A percentile compares a stretch with the other conserved stretches of the same genome.
These are phyloP conservation scores for Eclectus roratus DNA, from an alignment of 2,113 vertebrate species.

Conservation along the genomic window DNA sequence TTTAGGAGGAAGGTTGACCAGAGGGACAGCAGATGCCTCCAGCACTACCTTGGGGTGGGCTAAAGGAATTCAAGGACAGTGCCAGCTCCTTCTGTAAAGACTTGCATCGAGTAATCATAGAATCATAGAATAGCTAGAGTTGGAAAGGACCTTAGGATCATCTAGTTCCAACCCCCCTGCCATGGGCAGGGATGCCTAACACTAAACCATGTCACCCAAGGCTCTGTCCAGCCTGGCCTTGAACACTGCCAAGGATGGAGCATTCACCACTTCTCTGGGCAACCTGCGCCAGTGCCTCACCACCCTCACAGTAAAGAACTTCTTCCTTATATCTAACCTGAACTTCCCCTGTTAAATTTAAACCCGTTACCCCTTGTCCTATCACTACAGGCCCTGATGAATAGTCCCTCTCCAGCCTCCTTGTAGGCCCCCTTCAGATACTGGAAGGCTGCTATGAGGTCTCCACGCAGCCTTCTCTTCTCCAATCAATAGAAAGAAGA, in stretches of 20 bases:
- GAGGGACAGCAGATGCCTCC: neutral
- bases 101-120: neutral
- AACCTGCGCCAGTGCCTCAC: neutral
- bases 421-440: neutral
- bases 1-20: neutral
- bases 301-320: neutral
- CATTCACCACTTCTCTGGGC: neutral
- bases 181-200: neutral
- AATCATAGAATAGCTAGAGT: neutral
- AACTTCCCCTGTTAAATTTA: neutral
- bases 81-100: neutral
- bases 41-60: neutral
- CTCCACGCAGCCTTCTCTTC: neutral
- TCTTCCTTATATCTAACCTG: neutral
- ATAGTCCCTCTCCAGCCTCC: neutral
- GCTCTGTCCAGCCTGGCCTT: neutral
- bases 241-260: neutral
- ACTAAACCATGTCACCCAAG: neutral
- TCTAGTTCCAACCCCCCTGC: neutral
- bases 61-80: neutral
- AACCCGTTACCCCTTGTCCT: neutral
- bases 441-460: neutral
- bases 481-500: neutral
- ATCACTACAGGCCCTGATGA: neutral
- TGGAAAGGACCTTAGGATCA: neutral